A percentile compares a stretch with the other conserved stretches of the same genome.
These are phyloP conservation scores for Pelodiscus sinensis DNA, from an alignment of 2,113 vertebrate genomes.

Conservation along the genomic window DNA sequence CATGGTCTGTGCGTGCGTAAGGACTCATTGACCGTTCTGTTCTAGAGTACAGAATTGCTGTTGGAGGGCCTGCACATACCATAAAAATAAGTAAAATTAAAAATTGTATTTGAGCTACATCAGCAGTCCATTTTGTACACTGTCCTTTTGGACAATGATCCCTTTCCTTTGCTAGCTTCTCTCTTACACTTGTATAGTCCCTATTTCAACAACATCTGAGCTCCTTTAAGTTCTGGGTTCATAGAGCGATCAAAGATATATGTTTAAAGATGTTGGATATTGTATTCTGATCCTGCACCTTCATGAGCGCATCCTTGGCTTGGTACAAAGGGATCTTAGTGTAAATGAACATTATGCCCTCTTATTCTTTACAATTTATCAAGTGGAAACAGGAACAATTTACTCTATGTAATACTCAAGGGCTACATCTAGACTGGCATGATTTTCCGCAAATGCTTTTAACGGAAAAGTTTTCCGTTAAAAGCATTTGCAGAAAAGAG, in stretches of 20 bases:
- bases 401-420: not conserved
- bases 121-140: not conserved
- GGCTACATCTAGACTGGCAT: too few relatives aligned
- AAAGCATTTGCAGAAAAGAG: too few relatives aligned
- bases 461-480: too few relatives aligned
- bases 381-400: not conserved
- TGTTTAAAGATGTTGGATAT: not conserved
- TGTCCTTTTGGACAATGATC: not conserved
- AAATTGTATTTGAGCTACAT: not conserved
- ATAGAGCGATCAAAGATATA: accelerated
- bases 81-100: not conserved
- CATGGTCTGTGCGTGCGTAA: too few relatives aligned
- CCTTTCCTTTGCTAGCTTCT: not conserved
- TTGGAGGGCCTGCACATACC: not conserved
- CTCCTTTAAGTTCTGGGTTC: not conserved
- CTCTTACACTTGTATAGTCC: not conserved
- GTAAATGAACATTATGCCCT: not conserved
- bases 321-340: not conserved
- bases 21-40: too few relatives aligned
- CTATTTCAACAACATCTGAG: not conserved
- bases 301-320: not conserved
- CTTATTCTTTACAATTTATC: not conserved
- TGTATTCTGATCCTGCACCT: not conserved
- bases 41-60: too few relatives aligned
- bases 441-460: too few relatives aligned